These are phyloP conservation scores for Poicephalus meyeri DNA, from an alignment of 2,113 vertebrate species.

Conservation along the genomic window DNA sequence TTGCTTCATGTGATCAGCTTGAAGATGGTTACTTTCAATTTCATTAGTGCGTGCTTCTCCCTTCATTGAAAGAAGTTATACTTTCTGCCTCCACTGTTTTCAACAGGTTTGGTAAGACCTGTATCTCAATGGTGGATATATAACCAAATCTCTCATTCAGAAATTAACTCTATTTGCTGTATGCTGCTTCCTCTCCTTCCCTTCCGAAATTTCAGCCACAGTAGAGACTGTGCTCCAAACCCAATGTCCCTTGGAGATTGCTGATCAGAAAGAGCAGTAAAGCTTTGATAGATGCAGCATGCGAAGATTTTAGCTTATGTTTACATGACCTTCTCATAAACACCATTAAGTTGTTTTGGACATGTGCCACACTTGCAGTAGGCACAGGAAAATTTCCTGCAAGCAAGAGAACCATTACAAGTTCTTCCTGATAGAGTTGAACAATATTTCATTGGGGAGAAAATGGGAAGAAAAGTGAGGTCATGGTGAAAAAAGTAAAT, in stretches of 20 bases:
- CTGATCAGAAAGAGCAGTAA: constrained; percentile 50
- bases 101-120: background rate
- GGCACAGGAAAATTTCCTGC: constrained; percentile 29
- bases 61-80: background rate
- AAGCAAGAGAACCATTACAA: constrained; percentile 46
- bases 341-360: constrained; percentile 41
- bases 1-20: background rate
- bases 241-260: background rate
- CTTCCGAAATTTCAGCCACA: constrained; percentile 27
- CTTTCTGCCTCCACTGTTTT: background rate
- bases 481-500: background rate
- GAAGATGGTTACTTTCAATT: background rate
- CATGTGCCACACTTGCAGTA: background rate
- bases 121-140: background rate
- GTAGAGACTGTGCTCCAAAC: constrained; percentile 8
- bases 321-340: constrained; percentile 65
- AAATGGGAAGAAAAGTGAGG: constrained; percentile 39
- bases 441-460: constrained; percentile 19
- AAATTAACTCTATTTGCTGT: background rate
- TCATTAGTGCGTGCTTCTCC: background rate
- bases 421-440: constrained; percentile 45
- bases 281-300: constrained; percentile 14
- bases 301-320: constrained; percentile 21
- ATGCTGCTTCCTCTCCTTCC: background rate
- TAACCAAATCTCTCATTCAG: background rate